Conservation (phyloP, 1,140 invertebrate species). For the Akabosia matsudoensis region DNA sequence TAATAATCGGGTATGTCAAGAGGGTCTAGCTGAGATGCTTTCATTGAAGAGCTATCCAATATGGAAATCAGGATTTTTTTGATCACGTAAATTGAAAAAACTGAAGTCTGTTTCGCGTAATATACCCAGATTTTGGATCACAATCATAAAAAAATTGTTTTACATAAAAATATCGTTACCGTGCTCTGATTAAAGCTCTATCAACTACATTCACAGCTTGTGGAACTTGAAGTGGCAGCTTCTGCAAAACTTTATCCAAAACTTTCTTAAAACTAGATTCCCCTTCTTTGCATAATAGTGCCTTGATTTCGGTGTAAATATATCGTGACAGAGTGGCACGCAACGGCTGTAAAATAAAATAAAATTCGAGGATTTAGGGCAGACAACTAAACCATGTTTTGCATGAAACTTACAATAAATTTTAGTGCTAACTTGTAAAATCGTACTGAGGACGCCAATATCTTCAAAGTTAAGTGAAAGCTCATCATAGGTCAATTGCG, state of each 20-base stretch:
- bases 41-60: background rate
- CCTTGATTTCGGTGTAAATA: background rate
- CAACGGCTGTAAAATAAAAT: background rate
- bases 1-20: background rate
- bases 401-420: background rate
- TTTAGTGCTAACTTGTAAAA: background rate
- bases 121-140: background rate
- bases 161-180: background rate
- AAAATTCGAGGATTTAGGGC: background rate
- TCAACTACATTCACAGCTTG: background rate
- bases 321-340: background rate
- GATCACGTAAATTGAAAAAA: too few relatives aligned
- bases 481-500: background rate
- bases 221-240: background rate
- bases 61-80: background rate
- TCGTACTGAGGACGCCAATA: background rate
- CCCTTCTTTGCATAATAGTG: background rate
- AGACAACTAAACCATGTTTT: background rate
- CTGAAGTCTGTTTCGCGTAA: too few relatives aligned
- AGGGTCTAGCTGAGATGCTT: background rate
- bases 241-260: background rate
- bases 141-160: background rate
- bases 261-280: background rate
- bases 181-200: background rate
- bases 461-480: background rate